Percentiles rank a stretch among this genome's conserved stretches.
These are phyloP conservation scores for Diorhabda sublineata DNA, from an alignment of 1,140 invertebrate species.

Conservation along the genomic window DNA sequence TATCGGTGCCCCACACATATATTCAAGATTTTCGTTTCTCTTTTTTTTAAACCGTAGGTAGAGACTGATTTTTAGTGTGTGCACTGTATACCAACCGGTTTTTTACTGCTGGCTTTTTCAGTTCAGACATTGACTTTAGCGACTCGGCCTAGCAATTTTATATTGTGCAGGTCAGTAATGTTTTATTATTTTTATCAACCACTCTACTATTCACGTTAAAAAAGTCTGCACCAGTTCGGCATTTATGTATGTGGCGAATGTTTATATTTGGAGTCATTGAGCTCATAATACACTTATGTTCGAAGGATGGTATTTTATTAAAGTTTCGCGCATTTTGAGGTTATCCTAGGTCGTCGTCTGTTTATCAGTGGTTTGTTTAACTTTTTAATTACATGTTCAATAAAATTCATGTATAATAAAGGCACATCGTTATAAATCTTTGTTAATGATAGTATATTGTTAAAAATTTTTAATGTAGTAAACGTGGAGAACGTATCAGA, in stretches of 20 bases:
- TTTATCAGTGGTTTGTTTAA: too few relatives aligned
- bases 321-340: conserved; percentile 16
- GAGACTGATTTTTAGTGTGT: conserved; percentile 30
- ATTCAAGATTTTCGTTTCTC: conserved; percentile 27
- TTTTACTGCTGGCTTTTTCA: conserved; percentile 37
- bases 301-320: conserved; percentile 14
- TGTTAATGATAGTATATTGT: too few relatives aligned
- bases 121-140: conserved; percentile 33
- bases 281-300: conserved; percentile 8
- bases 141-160: conserved; percentile 32
- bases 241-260: conserved; percentile 22
- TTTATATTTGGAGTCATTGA: conserved; percentile 23
- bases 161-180: conserved; percentile 39
- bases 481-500: too few relatives aligned
- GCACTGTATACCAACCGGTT: conserved; percentile 29
- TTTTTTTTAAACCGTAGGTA: conserved; percentile 33
- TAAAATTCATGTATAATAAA: too few relatives aligned
- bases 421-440: too few relatives aligned
- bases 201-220: conserved; percentile 30
- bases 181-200: conserved; percentile 37
- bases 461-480: too few relatives aligned
- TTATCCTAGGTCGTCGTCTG: conserved; percentile 10
- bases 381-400: too few relatives aligned
- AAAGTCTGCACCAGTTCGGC: conserved; percentile 23
- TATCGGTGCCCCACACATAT: conserved; percentile 24